Evolutionary conservation across 1,140 invertebrate species (phyloP), one percentile per base, ranked within the genome.

Genomic region (Drosophila ohnishii): DNA sequence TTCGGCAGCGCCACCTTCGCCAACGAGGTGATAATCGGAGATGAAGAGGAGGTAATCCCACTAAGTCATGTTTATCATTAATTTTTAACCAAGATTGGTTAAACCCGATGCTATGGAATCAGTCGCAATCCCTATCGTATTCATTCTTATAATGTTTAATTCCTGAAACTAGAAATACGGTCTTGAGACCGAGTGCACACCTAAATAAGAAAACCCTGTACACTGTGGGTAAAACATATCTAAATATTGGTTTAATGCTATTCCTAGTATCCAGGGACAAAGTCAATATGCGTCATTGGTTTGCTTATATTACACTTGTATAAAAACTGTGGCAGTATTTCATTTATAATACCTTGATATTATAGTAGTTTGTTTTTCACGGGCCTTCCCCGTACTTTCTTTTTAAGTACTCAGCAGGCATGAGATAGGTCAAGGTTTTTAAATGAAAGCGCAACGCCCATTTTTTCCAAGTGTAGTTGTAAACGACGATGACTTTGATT

Each of bases 1-100:
- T 84, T 66, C 5, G 76, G 65, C 39, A 59, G 65, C 11, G 42
- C 50, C 35, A 71, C 40, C 35, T 76, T 85, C 35, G 60, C 78
- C 64, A 86, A 86, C 58, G 83, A 86, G 22, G 80, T 86, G 57
- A 85, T 80, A 69, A 62, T 86, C 57, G 72, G 62, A 19, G 71
- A 75, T 13, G 48, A 37, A 28, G 83, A 86, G 78, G 83, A 86
- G 83, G 83, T 86, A 86, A 86, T 58, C n/a, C 19, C 35, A 65
- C 4, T 42, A 16, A 25, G 16, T n/a, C 39, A 34, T 32, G 6
- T 57, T 32, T 39, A 11, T 40, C 13, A 28, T 63, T 34, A 42
- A 51, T 30, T 32, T 19, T 35, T 35, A 34, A 32, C 28, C 9
- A 10, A 50, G 32, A 32, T 6, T 5, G 42, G 2, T 44, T 44